Percentiles rank a stretch among this genome's conserved stretches.
phyloP scores from a whole-genome alignment of 1,140 invertebrate genomes.

The Metopolophium dirhodum region DNA sequence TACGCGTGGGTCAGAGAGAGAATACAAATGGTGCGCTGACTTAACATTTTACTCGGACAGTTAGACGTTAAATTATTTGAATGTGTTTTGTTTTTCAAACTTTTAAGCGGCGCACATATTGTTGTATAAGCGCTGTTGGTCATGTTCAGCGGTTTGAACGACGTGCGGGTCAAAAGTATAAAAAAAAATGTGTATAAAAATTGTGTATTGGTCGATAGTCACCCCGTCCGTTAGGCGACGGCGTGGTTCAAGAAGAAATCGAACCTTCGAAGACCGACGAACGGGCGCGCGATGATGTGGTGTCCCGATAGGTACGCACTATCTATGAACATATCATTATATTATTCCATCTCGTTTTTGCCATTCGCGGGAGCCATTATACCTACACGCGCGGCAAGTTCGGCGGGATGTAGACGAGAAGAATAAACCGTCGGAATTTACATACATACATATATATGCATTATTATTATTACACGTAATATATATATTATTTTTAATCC shows the following conservation, averaged over 20 bases:
- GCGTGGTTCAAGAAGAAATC: background rate
- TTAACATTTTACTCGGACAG: no score
- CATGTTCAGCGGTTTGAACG: background rate
- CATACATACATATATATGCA: background rate
- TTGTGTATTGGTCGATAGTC: no score
- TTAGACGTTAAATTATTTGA: background rate
- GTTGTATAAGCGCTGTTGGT: no score
- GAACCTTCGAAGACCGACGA: background rate
- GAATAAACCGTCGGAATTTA: background rate
- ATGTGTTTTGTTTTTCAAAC: background rate
- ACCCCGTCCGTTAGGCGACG: background rate
- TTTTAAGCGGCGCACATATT: background rate
- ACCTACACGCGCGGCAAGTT: background rate
- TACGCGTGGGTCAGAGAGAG: no score
- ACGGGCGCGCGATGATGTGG: background rate
- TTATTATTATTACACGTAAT: background rate
- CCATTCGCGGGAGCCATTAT: background rate
- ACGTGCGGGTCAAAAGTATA: background rate
- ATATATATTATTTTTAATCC: background rate
- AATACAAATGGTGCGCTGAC: no score
- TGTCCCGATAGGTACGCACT: background rate
- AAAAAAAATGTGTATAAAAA: background rate
- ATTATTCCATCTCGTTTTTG: background rate
- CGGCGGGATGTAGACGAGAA: background rate
- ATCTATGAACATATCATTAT: background rate